Conservation (phyloP, 2,797 vertebrate species). For the Neopelma chrysocephalum region DNA sequence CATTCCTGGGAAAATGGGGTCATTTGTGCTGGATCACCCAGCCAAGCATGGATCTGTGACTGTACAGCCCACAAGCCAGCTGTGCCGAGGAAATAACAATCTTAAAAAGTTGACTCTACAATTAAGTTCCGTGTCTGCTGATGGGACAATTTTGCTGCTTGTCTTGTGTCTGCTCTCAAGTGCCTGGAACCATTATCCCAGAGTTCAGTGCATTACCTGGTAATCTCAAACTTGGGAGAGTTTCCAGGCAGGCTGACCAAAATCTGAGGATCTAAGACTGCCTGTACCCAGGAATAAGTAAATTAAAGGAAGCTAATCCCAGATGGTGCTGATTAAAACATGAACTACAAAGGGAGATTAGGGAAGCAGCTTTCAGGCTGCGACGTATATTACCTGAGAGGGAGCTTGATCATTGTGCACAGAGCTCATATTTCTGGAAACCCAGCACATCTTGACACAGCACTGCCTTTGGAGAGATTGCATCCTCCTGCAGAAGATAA, state of each 20-base stretch:
- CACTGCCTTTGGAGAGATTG: background rate
- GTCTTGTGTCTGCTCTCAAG: background rate
- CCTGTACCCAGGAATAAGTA: background rate
- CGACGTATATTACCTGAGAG: background rate
- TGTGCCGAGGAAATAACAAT: background rate
- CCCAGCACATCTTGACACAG: background rate
- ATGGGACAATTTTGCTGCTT: background rate
- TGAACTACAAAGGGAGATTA: background rate
- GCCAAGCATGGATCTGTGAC: background rate
- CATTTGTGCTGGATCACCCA: background rate
- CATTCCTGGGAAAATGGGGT: constrained; percentile 35
- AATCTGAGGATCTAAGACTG: background rate
- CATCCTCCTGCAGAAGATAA: background rate
- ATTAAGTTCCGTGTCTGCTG: background rate
- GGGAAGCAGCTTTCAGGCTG: constrained; percentile 25
- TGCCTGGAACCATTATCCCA: background rate
- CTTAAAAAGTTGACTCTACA: background rate
- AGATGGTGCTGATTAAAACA: background rate
- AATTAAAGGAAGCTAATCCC: constrained; percentile 9
- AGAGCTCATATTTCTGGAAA: background rate
- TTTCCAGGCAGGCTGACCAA: background rate
- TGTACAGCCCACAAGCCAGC: background rate
- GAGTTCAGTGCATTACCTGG: background rate
- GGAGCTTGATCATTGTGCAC: background rate
- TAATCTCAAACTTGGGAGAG: background rate